These are phyloP conservation scores for Eugnorisma glareosa DNA, from an alignment of 2,888 invertebrate species.

Conservation along the genomic window DNA sequence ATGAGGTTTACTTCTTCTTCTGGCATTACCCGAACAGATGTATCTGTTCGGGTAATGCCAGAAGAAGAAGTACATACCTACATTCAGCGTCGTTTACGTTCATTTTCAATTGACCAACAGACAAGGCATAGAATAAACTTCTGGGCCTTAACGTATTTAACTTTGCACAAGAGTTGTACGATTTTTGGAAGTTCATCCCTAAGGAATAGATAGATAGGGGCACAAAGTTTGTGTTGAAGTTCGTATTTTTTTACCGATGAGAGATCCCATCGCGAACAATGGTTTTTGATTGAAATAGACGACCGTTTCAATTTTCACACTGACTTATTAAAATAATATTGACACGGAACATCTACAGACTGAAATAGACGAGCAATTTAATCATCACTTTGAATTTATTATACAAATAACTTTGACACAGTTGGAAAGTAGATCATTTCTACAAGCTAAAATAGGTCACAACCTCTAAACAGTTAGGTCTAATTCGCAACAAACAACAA, in stretches of 20 bases:
- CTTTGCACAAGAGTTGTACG: neutral
- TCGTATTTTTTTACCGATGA: neutral
- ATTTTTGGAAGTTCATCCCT: neutral
- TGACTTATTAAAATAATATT: neutral
- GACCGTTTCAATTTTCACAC: neutral
- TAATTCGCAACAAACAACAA: conserved; percentile 15
- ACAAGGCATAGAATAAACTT: neutral
- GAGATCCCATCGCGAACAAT: neutral
- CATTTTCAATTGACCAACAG: neutral
- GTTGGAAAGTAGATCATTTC: neutral
- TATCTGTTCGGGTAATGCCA: too few relatives aligned
- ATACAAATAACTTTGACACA: neutral
- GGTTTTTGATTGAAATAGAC: neutral
- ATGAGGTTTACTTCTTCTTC: too few relatives aligned
- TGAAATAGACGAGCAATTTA: neutral
- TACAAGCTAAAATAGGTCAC: neutral
- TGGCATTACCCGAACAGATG: too few relatives aligned
- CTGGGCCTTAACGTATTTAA: neutral
- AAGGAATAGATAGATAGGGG: neutral
- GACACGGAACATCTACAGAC: neutral
- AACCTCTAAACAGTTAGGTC: neutral
- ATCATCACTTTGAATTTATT: neutral
- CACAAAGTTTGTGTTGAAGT: neutral
- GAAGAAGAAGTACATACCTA: too few relatives aligned
- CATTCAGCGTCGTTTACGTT: too few relatives aligned